Evolutionary conservation across 2,113 vertebrate species (phyloP), one percentile per base, ranked within the genome.

Genomic region (rabbit (Oryctolagus cuniculus)): DNA sequence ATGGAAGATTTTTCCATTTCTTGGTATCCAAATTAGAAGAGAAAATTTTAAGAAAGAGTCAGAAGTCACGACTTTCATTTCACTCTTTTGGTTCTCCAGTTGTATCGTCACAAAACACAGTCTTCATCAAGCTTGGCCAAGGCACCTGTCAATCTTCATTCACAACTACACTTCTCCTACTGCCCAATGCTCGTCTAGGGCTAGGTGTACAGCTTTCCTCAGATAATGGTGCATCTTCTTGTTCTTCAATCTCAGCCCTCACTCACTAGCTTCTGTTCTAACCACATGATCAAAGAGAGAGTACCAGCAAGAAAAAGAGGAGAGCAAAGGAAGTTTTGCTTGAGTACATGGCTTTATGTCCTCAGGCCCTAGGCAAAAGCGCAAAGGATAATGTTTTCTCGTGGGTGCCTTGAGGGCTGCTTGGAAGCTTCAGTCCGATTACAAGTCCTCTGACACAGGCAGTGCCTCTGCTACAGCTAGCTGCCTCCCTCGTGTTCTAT

Each of bases 81-180:
- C 13, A 10, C 29, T 21, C 6, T 44, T 19, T 5, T 21, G 6
- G 13, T 55, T 64, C 64, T 19, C 22, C 7, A 55, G 17, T 29
- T 12, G 9, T 2, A 55, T 12, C 19, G 3, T 53, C 78, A 72
- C 22, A 77, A 95, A 38, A 64, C 27, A n/a, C 17, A 80, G 27
- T n/a, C 17, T 44, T 29, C 10, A 3, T 11, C 49, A 34, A 22
- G 7, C 29, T 73, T 82, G 7, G 29, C 31, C 24, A 61, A n/a
- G 6, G 21, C 15, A 25, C 1, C 7, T 1, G 4, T 53, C 17
- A n/a, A 1, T 38, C 27, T 29, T 69, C 5, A 11, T 10, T 58
- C 72, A n/a, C n/a, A 4, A 3, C 19, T 11, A 53, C 31, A 19
- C 3, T 61, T 69, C n/a, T 44, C 13, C 64, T 83, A 44, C 72